Evolutionary conservation across 2,113 vertebrate genomes (phyloP).

Genomic region (Salvelinus sp.): DNA sequence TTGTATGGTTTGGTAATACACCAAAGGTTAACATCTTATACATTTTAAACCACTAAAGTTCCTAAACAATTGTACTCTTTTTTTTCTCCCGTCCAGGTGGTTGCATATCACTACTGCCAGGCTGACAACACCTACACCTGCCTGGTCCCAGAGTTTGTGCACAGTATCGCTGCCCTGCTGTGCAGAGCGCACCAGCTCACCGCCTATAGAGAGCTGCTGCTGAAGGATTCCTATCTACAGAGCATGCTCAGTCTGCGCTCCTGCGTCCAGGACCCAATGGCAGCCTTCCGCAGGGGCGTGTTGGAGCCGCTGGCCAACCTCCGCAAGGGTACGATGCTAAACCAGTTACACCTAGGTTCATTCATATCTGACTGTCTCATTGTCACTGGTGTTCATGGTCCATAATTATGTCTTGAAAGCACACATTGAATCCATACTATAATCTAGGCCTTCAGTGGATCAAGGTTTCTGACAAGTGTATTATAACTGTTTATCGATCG

Average conservation of each 20-base stretch:
- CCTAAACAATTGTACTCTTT: background rate
- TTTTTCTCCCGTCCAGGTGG: slow-evolving; percentile 77
- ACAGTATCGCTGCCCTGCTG: slow-evolving; percentile 90
- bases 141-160: slow-evolving; percentile 94
- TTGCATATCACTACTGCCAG: slow-evolving; percentile 98
- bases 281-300: slow-evolving; percentile 88
- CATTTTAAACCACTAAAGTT: background rate
- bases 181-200: slow-evolving; percentile 85
- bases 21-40: background rate
- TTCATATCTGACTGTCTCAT: background rate
- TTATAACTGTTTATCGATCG: background rate
- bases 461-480: background rate
- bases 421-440: background rate
- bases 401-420: no score
- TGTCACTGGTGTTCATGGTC: no score
- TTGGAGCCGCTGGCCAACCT: slow-evolving; percentile 87
- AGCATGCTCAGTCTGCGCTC: slow-evolving; percentile 94
- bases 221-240: slow-evolving; percentile 88
- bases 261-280: slow-evolving; percentile 92
- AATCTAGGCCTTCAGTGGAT: no score
- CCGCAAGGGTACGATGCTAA: slow-evolving; percentile 79
- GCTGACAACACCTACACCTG: slow-evolving; percentile 98
- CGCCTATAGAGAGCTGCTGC: slow-evolving; percentile 87
- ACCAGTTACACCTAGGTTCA: background rate
- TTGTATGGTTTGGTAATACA: slow-evolving; percentile 5